Evolutionary conservation across 1,140 invertebrate species (phyloP).

Genomic region (Metopolophium dirhodum): DNA sequence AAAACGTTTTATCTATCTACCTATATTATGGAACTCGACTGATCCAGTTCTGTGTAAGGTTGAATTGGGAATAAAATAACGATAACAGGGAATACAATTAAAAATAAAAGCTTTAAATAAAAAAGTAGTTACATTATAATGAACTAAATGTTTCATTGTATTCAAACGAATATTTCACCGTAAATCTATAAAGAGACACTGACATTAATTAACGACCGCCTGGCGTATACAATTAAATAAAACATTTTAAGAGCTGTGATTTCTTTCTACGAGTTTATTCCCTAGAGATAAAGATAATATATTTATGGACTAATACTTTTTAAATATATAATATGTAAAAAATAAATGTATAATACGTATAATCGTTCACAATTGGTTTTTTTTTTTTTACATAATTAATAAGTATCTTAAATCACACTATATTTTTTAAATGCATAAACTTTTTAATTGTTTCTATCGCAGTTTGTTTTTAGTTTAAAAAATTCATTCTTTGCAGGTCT

Average conservation of each 20-base stretch:
- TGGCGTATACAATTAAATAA: slow-evolving; percentile 24
- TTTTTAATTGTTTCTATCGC: background rate
- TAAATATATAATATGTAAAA: background rate
- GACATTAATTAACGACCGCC: background rate
- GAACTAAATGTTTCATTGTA: background rate
- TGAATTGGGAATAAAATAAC: background rate
- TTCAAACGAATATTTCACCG: background rate
- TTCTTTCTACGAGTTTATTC: background rate
- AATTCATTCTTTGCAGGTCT: too few relatives aligned
- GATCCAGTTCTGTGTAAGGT: background rate
- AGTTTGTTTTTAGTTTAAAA: background rate
- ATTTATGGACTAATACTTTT: background rate
- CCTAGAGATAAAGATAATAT: background rate
- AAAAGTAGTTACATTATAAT: slow-evolving; percentile 3
- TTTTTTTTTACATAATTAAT: background rate
- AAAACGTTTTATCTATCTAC: background rate
- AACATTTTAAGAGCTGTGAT: background rate
- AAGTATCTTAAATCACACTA: background rate
- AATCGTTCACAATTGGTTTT: too few relatives aligned
- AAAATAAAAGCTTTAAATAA: slow-evolving; percentile 6
- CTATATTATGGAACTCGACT: background rate
- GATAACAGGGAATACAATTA: background rate
- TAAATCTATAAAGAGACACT: slow-evolving; percentile 27
- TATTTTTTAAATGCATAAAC: background rate
- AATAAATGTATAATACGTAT: background rate